Percentiles rank a stretch among this genome's conserved stretches.
Evolutionary conservation across 2,888 invertebrate genomes (phyloP).

Genomic region (Protula sp.): DNA sequence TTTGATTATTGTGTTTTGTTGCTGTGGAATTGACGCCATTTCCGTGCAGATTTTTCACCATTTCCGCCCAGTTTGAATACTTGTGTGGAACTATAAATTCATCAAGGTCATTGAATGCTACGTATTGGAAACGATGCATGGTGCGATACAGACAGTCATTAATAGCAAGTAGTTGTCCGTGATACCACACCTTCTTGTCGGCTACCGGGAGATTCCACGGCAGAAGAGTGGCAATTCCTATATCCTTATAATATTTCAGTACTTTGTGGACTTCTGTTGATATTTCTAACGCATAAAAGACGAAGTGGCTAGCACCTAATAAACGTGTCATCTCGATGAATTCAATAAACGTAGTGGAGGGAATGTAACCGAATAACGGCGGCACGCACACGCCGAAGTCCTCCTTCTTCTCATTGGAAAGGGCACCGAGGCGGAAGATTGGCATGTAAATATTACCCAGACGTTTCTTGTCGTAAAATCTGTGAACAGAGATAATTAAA

Average conservation of each 20-base stretch:
- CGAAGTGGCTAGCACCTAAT: slow-evolving; percentile 36
- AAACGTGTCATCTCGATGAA: slow-evolving; percentile 44
- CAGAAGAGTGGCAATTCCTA: slow-evolving; percentile 30
- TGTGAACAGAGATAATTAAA: background rate
- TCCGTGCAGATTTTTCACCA: background rate
- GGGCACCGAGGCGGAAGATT: background rate
- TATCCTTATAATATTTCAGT: slow-evolving; percentile 31
- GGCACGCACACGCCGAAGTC: slow-evolving; percentile 43
- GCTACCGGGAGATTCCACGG: slow-evolving; percentile 38
- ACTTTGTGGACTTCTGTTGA: slow-evolving; percentile 29
- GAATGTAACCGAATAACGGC: slow-evolving; percentile 44
- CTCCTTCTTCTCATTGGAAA: background rate
- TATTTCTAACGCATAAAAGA: slow-evolving; percentile 38
- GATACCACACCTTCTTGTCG: slow-evolving; percentile 40
- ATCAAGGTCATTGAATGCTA: slow-evolving; percentile 47
- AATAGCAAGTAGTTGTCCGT: slow-evolving; percentile 47
- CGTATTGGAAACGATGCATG: slow-evolving; percentile 37
- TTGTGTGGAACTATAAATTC: slow-evolving; percentile 45
- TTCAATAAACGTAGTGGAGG: slow-evolving; percentile 37
- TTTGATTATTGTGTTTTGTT: no score
- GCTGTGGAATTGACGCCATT: background rate
- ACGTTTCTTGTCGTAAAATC: background rate
- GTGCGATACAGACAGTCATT: slow-evolving; percentile 49
- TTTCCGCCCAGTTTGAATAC: background rate
- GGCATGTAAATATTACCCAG: background rate